Evolutionary conservation across 2,888 invertebrate genomes (phyloP).

Genomic region (Drosophila stalkeri): DNA sequence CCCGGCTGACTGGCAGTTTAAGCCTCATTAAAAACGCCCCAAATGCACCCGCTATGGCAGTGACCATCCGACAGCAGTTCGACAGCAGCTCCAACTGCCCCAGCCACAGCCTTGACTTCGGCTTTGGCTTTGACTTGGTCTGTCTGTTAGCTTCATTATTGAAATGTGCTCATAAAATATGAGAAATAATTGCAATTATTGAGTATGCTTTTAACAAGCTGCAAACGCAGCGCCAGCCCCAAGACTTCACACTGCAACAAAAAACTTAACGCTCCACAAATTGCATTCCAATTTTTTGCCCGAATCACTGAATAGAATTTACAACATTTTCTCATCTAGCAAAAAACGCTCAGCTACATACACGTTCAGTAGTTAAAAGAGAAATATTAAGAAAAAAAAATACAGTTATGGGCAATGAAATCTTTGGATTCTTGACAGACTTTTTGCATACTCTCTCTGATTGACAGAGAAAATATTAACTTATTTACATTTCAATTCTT

Average conservation of each 20-base stretch:
- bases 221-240: slow-evolving; percentile 33
- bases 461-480: not conserved
- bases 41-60: slow-evolving; percentile 62
- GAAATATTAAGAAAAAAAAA: not conserved
- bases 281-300: not conserved
- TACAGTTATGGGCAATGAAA: not conserved
- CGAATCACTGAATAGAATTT: not conserved
- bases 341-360: not conserved
- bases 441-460: not conserved
- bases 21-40: slow-evolving; percentile 75
- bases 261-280: slow-evolving; percentile 6
- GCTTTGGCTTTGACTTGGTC: slow-evolving; percentile 12
- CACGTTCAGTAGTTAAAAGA: not conserved
- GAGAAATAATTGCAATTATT: slow-evolving; percentile 79
- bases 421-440: not conserved
- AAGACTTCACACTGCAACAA: slow-evolving; percentile 24
- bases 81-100: slow-evolving; percentile 9
- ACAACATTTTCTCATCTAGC: not conserved
- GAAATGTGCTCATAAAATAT: slow-evolving; percentile 71
- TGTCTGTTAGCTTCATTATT: slow-evolving; percentile 64
- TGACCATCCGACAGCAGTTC: slow-evolving; percentile 15
- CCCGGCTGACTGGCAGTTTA: slow-evolving; percentile 57
- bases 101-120: not conserved
- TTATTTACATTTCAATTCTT: too few relatives aligned
- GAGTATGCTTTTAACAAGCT: slow-evolving; percentile 61